Percentiles rank a stretch among this genome's conserved stretches.
phyloP scores from a whole-genome alignment of 2,888 invertebrate genomes.

The Julus scandinavius region DNA sequence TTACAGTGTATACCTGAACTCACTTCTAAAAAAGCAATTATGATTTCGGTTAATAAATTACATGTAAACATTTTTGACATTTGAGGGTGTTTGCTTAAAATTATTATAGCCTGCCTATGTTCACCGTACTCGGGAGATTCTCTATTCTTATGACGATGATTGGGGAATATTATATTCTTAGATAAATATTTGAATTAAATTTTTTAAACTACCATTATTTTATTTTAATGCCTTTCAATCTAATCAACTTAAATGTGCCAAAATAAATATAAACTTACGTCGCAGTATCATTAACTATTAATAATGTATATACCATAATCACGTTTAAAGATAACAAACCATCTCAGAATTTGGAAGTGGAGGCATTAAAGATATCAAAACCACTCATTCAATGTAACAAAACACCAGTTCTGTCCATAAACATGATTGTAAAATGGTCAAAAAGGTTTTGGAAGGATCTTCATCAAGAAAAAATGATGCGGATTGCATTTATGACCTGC shows the following conservation, averaged over 20 bases:
- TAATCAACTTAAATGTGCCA: no score
- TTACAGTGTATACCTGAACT: no score
- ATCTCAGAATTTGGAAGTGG: background rate
- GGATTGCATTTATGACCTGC: background rate
- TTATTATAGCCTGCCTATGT: conserved; percentile 87
- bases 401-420: background rate
- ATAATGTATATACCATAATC: conserved; percentile 77
- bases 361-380: conserved; percentile 5
- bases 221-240: no score
- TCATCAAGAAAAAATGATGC: background rate
- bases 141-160: conserved; percentile 99
- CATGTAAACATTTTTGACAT: background rate
- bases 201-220: background rate
- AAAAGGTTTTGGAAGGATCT: background rate
- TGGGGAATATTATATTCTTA: conserved; percentile 85
- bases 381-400: conserved; percentile 28
- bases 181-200: conserved; percentile 68
- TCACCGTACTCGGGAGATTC: conserved; percentile 94
- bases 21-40: no score
- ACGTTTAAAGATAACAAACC: conserved; percentile 54
- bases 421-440: background rate
- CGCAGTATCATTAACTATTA: conserved; percentile 77
- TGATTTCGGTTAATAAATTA: no score
- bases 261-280: no score
- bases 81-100: conserved; percentile 43